Evolutionary conservation across 2,797 vertebrate species (phyloP).

Genomic region (Mormyrus proboscirostris): DNA sequence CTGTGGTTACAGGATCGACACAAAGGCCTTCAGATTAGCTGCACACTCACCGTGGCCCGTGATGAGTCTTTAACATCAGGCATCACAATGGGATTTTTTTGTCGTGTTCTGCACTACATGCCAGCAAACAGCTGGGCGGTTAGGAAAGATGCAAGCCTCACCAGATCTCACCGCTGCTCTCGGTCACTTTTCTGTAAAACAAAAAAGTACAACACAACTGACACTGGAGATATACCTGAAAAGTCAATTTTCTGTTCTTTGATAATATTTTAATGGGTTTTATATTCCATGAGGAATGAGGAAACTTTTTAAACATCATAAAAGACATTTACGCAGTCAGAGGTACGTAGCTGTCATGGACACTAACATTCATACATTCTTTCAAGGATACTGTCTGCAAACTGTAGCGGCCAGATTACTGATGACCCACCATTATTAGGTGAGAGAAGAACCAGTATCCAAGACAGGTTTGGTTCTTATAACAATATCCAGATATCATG

Average conservation of each 20-base stretch:
- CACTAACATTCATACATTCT: not conserved
- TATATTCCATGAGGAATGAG: not conserved
- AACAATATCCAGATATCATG: not conserved
- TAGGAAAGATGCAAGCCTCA: not conserved
- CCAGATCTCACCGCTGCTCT: not conserved
- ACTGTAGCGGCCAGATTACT: not conserved
- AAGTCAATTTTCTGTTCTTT: not conserved
- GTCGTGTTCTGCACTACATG: not conserved
- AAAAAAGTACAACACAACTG: not conserved
- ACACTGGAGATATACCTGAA: not conserved
- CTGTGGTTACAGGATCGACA: slow-evolving; percentile 9
- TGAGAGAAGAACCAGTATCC: not conserved
- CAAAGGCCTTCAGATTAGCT: slow-evolving; percentile 3
- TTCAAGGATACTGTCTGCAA: not conserved
- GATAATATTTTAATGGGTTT: not conserved
- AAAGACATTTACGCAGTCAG: not conserved
- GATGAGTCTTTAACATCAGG: not conserved
- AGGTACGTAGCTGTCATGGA: not conserved
- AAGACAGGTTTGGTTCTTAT: not conserved
- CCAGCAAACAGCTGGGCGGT: not conserved
- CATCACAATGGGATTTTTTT: not conserved
- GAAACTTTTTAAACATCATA: not conserved
- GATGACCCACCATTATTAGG: not conserved
- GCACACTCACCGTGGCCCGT: not conserved
- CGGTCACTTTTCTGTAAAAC: not conserved